A percentile compares a stretch with the other conserved stretches of the same genome.
Conservation (phyloP, 2,797 vertebrate genomes). For the Adelosebastes latens region DNA sequence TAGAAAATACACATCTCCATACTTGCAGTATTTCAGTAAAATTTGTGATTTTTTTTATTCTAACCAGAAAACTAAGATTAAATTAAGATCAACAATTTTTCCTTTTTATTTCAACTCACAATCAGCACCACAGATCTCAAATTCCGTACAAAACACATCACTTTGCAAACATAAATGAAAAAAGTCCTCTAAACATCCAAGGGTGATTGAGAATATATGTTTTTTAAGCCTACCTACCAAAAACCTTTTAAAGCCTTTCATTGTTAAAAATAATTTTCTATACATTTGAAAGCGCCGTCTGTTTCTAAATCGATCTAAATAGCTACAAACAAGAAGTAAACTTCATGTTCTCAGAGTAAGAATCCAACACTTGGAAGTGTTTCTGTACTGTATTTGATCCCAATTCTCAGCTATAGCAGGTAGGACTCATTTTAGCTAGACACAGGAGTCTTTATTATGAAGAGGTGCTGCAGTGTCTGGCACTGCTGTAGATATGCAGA, state of each 20-base stretch:
- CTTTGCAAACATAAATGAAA: background rate
- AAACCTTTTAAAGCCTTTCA: background rate
- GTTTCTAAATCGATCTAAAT: background rate
- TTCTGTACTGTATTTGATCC: background rate
- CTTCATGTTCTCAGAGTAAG: background rate
- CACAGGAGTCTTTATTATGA: background rate
- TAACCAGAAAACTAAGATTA: background rate
- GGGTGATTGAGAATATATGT: background rate
- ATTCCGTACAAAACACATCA: background rate
- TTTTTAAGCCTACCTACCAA: background rate
- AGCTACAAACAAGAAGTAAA: background rate
- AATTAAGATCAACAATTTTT: background rate
- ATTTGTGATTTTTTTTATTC: background rate
- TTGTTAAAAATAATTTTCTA: background rate
- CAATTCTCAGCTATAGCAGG: background rate
- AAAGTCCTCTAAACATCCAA: background rate
- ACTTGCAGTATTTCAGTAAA: background rate
- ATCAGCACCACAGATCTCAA: background rate
- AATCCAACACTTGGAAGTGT: background rate
- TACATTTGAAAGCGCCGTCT: background rate
- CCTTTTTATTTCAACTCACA: background rate
- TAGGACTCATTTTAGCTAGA: background rate
- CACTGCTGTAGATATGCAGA: background rate
- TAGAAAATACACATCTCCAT: too few species aligned
- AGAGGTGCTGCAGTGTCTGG: background rate